Percentiles rank a stretch among this genome's conserved stretches.
Evolutionary conservation across 2,888 invertebrate genomes (phyloP).

Genomic region (Escarpia spicata): DNA sequence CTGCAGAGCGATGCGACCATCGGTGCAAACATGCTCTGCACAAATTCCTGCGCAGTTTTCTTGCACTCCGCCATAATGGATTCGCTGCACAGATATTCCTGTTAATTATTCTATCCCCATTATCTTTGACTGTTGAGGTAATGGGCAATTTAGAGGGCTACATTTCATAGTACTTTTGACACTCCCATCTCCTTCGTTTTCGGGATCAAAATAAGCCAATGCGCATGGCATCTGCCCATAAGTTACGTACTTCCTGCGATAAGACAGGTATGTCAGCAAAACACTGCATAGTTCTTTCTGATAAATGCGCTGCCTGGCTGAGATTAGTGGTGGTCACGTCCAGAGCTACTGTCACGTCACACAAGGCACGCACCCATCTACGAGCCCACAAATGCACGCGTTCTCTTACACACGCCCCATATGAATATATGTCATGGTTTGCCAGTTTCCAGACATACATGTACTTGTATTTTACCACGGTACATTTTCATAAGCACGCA

Average conservation of each 20-base stretch:
- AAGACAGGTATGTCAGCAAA: not conserved
- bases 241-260: constrained; percentile 11
- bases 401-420: too few species aligned
- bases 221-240: constrained; percentile 13
- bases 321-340: too few species aligned
- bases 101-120: not conserved
- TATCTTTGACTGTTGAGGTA: not conserved
- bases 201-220: constrained; percentile 16
- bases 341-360: too few species aligned
- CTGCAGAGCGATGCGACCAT: constrained; percentile 87
- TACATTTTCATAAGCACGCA: too few species aligned
- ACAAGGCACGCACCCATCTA: too few species aligned
- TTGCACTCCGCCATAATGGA: constrained; percentile 66
- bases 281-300: not conserved
- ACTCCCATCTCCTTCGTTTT: not conserved
- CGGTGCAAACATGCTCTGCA: constrained; percentile 89
- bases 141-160: not conserved
- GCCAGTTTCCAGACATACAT: too few species aligned
- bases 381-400: too few species aligned
- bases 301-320: not conserved
- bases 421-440: too few species aligned
- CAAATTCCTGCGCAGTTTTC: constrained; percentile 75
- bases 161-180: not conserved
- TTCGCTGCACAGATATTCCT: not conserved
- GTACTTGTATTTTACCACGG: too few species aligned